These are phyloP conservation scores for Pipistrellus kuhlii DNA, from an alignment of 2,797 vertebrate genomes.

Conservation along the genomic window DNA sequence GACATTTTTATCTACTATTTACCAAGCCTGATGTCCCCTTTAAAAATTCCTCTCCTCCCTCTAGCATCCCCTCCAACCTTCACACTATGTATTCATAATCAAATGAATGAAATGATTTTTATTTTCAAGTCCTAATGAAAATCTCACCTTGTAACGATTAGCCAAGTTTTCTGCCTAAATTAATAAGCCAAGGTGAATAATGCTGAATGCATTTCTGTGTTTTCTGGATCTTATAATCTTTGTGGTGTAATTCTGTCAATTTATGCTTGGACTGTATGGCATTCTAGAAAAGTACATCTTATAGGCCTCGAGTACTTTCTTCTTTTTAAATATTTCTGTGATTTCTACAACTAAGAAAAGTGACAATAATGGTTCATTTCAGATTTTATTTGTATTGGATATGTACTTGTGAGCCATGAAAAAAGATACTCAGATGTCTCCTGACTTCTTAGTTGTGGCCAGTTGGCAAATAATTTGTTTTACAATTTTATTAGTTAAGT, in stretches of 20 bases:
- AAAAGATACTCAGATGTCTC: neutral
- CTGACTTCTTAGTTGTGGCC: neutral
- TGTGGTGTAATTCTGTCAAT: neutral
- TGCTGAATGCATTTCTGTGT: neutral
- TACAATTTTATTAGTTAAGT: neutral
- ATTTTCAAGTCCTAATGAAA: conserved; percentile 1
- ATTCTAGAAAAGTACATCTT: neutral
- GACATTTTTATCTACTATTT: neutral
- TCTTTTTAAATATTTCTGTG: neutral
- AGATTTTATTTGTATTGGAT: neutral
- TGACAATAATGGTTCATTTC: neutral
- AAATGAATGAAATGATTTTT: neutral
- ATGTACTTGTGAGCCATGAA: neutral
- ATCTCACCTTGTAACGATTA: neutral
- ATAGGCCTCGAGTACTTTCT: neutral
- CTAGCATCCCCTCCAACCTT: neutral
- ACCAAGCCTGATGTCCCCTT: neutral
- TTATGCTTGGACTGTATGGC: neutral
- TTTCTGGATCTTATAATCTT: neutral
- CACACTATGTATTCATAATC: neutral
- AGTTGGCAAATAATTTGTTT: neutral
- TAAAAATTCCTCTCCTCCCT: neutral
- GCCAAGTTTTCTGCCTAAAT: neutral
- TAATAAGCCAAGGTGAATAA: conserved; percentile 7
- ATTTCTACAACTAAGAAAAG: neutral